Percentiles rank a stretch among this genome's conserved stretches.
Conservation (phyloP, 2,888 invertebrate species). For the Conistra vaccinii region DNA sequence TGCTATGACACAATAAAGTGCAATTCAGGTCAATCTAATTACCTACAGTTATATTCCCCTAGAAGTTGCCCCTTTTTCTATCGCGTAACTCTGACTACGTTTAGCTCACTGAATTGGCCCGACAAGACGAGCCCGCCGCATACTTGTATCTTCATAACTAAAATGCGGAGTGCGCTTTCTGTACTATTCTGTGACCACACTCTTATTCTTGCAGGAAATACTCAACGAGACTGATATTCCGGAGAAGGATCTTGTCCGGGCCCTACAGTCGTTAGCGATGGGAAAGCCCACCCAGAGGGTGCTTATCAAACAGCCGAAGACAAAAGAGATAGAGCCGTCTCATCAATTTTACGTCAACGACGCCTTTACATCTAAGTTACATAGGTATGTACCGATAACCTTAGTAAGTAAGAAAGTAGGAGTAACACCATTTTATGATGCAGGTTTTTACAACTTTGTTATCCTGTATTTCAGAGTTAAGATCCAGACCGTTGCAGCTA, state of each 20-base stretch:
- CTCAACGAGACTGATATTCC: constrained; percentile 99
- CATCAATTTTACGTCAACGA: constrained; percentile 99
- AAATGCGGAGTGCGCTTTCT: too few relatives aligned
- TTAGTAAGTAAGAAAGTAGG: neutral
- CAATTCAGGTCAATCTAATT: too few relatives aligned
- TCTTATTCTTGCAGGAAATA: constrained; percentile 92
- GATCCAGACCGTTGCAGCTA: constrained; percentile 98
- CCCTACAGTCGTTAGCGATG: constrained; percentile 99
- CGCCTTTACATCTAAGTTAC: constrained; percentile 98
- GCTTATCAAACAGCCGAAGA: constrained; percentile 98
- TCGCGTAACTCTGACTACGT: too few relatives aligned
- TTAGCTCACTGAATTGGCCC: too few relatives aligned
- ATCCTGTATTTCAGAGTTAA: constrained; percentile 92
- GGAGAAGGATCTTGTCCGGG: constrained; percentile 98
- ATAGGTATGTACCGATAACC: constrained; percentile 91
- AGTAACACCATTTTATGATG: neutral
- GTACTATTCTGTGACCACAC: neutral
- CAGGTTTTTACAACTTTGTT: neutral
- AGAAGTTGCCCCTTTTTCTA: too few relatives aligned
- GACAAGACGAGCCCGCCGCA: too few relatives aligned
- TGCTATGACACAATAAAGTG: too few relatives aligned
- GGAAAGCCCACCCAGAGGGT: constrained; percentile 99
- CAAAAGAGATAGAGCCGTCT: constrained; percentile 98
- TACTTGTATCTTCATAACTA: too few relatives aligned
- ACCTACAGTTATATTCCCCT: too few relatives aligned